Percentiles rank a stretch among this genome's conserved stretches.
Conservation (phyloP, 2,113 vertebrate genomes). For the Pseudopodoces humilis region DNA sequence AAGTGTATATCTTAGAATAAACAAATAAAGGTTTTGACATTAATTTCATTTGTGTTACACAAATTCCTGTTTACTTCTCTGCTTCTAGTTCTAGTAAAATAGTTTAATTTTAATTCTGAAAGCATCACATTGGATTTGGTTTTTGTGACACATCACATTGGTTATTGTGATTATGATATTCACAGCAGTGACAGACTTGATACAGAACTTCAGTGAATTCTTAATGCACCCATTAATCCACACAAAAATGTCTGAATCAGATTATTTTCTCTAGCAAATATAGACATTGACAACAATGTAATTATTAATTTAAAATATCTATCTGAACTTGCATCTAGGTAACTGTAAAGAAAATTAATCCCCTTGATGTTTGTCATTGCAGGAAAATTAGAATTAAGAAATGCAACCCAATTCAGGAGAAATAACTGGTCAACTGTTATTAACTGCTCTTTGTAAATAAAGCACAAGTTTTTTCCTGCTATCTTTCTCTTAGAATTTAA, state of each 20-base stretch:
- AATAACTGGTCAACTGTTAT: neutral
- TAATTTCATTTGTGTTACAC: neutral
- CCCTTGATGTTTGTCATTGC: neutral
- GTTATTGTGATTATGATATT: neutral
- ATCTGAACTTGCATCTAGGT: neutral
- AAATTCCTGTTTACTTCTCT: neutral
- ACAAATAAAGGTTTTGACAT: neutral
- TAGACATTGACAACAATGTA: neutral
- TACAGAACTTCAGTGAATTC: neutral
- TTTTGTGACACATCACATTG: too few species aligned
- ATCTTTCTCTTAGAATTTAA: neutral
- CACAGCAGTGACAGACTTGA: neutral
- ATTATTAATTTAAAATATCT: neutral
- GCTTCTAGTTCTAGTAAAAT: neutral
- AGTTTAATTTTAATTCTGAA: neutral
- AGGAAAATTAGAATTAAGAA: constrained; percentile 3
- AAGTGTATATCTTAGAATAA: neutral
- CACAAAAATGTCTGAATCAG: neutral
- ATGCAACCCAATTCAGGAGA: neutral
- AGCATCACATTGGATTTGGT: neutral
- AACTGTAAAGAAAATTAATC: neutral
- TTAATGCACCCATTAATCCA: neutral
- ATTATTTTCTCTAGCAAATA: neutral
- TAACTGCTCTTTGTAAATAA: neutral
- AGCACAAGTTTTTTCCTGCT: neutral